These are phyloP conservation scores for Phrynocephalus guinanensis DNA, from an alignment of 2,797 vertebrate genomes.

Conservation along the genomic window DNA sequence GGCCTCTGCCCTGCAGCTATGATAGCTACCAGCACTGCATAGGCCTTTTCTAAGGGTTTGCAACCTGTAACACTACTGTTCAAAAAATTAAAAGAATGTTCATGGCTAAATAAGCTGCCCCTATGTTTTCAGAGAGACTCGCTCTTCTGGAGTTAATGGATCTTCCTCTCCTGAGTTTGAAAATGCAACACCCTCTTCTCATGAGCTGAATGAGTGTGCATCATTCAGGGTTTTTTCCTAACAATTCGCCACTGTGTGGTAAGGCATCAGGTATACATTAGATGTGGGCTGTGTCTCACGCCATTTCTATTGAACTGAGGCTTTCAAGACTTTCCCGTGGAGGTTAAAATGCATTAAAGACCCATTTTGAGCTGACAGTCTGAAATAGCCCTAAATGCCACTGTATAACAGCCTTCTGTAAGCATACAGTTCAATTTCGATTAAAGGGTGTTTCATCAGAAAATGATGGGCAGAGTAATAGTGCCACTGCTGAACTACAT, in stretches of 20 bases:
- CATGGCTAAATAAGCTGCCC: no score
- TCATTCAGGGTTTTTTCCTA: background rate
- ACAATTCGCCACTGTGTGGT: background rate
- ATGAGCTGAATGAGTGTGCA: background rate
- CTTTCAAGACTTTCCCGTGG: conserved; percentile 1
- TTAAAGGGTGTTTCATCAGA: conserved; percentile 45
- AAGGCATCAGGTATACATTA: background rate
- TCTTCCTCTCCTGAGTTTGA: background rate
- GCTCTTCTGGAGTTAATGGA: no score
- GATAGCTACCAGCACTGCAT: no score
- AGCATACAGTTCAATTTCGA: conserved; percentile 9
- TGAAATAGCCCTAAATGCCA: conserved; percentile 4
- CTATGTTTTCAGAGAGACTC: no score
- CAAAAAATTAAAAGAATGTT: no score
- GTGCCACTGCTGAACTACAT: conserved; percentile 1
- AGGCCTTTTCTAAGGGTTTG: no score
- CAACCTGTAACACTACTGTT: no score
- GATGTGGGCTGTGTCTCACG: background rate
- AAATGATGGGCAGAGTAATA: conserved; percentile 28
- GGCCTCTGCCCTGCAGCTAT: no score
- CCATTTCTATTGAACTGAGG: conserved; percentile 1
- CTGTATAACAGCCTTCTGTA: conserved; percentile 39
- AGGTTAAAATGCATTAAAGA: conserved; percentile 17
- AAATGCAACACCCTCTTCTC: background rate
- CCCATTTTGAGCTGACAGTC: conserved; percentile 8